phyloP scores from a whole-genome alignment of 2,888 invertebrate genomes.

The Ctenicera cuprea region DNA sequence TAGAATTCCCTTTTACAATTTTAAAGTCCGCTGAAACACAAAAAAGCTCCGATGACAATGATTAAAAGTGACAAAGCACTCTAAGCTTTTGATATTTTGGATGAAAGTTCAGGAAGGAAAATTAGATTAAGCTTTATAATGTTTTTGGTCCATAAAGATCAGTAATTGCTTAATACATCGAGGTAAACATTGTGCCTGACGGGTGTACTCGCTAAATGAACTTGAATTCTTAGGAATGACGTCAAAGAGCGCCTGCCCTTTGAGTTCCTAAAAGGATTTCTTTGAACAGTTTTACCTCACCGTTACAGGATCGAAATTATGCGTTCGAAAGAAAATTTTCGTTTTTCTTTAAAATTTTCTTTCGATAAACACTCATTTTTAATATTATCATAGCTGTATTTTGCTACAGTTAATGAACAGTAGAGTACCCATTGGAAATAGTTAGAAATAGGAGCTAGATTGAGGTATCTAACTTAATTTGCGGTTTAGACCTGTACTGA shows the following conservation, averaged over 20 bases:
- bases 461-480: conserved; percentile 6
- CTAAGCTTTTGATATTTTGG: conserved; percentile 14
- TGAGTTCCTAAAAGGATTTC: conserved; percentile 8
- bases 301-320: not conserved
- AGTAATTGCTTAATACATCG: conserved; percentile 21
- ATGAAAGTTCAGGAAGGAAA: conserved; percentile 12
- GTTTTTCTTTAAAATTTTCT: not conserved
- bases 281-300: not conserved
- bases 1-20: conserved; percentile 13
- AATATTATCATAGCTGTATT: no score
- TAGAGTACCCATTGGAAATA: no score
- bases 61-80: conserved; percentile 31
- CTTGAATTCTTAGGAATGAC: conserved; percentile 5
- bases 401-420: no score
- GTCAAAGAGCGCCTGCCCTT: conserved; percentile 15
- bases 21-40: not conserved
- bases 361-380: no score
- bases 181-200: conserved; percentile 17
- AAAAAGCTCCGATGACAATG: conserved; percentile 20
- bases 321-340: not conserved
- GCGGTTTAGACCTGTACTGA: conserved; percentile 3
- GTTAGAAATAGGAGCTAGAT: not conserved
- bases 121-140: conserved; percentile 28
- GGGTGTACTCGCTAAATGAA: conserved; percentile 8
- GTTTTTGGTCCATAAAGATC: conserved; percentile 28